Evolutionary conservation across 2,113 vertebrate genomes (phyloP), one percentile per base, ranked within the genome.

Genomic region (Ictidomys tridecemlineatus): DNA sequence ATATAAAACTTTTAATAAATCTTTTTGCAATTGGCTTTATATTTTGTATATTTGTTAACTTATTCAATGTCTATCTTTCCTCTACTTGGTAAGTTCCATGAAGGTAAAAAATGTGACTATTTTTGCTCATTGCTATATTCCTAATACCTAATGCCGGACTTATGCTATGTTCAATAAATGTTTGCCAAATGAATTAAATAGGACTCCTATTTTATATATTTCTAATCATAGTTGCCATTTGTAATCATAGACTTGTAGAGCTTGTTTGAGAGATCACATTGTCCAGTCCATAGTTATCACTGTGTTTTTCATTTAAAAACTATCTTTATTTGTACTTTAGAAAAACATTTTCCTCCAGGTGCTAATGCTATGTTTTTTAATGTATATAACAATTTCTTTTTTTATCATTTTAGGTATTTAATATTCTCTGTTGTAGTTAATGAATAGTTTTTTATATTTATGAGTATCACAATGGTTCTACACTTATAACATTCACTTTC

Each of bases 361-460:
- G 89, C 26, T 3, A 28, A 67, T 93, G 53, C 17, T 93, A 1
- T 79, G 39, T 85, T 96, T 90, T 93, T 3, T 91, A 95, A 93
- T 87, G 72, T 12, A 56, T 78, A 51, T 14, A 86, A n/a, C 17
- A 45, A 63, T 39, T 69, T 26, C 70, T 34, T 85, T 82, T 88
- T n/a, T 34, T 93, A 61, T 74, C 45, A 78, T 45, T 93, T 93
- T 65, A 83, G 34, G 34, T 91, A 90, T 93, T 96, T 85, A 80
- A 63, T 77, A 86, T 86, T 96, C 14, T 85, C 16, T 94, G 73
- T 82, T 61, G 8, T 90, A 51, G 32, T 93, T 93, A 88, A 82
- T 89, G 65, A 89, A 65, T 87, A 92, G 39, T 58, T 53, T 58
- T 92, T 82, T 82, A 51, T 91, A 91, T 91, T 90, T 56, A 51